phyloP scores from a whole-genome alignment of 2,797 vertebrate genomes.

The Spinibarbus caldwelli region DNA sequence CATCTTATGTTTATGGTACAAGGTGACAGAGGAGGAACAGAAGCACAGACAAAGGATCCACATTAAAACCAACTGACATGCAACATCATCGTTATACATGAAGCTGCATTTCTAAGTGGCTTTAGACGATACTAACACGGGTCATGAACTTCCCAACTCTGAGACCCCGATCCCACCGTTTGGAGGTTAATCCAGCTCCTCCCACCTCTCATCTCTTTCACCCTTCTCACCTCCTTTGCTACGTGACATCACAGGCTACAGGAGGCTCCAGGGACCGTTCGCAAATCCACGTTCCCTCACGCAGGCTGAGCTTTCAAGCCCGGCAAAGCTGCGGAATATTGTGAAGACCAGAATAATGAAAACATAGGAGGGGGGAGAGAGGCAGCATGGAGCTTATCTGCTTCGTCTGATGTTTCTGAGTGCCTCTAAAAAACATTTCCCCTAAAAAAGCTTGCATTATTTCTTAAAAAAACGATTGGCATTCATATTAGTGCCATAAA shows the following conservation, averaged over 20 bases:
- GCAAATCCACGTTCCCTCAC: slow-evolving; percentile 50
- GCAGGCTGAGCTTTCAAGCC: slow-evolving; percentile 34
- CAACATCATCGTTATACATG: slow-evolving; percentile 33
- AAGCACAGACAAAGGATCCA: slow-evolving; percentile 37
- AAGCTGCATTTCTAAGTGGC: slow-evolving; percentile 34
- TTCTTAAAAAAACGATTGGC: slow-evolving; percentile 53
- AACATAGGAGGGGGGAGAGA: background rate
- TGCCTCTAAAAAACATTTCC: slow-evolving; percentile 41
- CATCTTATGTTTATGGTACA: slow-evolving; percentile 17
- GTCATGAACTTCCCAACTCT: slow-evolving; percentile 57
- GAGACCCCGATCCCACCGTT: slow-evolving; percentile 50
- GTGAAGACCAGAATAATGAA: background rate
- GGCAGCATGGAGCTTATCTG: slow-evolving; percentile 32
- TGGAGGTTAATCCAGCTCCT: slow-evolving; percentile 58
- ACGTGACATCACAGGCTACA: slow-evolving; percentile 54
- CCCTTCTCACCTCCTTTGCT: slow-evolving; percentile 27
- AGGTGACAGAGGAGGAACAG: slow-evolving; percentile 15
- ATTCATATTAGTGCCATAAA: slow-evolving; percentile 52
- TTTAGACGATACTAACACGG: slow-evolving; percentile 38
- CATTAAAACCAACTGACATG: slow-evolving; percentile 18
- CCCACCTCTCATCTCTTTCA: slow-evolving; percentile 25
- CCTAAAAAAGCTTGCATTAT: slow-evolving; percentile 43
- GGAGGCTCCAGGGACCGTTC: slow-evolving; percentile 49
- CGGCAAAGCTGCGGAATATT: slow-evolving; percentile 5
- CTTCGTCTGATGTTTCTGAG: slow-evolving; percentile 41